phyloP scores from a whole-genome alignment of 2,113 vertebrate genomes.

The Zosterops pallidus region DNA sequence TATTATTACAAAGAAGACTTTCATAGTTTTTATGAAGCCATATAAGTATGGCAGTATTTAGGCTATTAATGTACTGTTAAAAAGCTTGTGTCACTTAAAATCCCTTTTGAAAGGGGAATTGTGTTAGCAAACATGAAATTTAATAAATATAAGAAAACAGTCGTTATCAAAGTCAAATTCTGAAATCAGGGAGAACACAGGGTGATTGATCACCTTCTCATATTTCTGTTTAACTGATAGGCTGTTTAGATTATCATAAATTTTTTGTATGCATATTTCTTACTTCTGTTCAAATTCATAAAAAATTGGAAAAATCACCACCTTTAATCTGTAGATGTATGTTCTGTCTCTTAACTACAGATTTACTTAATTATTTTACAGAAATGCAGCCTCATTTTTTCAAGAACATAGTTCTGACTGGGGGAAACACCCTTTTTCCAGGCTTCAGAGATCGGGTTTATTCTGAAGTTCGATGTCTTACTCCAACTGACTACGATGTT shows the following conservation, averaged over 20 bases:
- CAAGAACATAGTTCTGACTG: slow-evolving; percentile 94
- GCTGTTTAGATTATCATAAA: not conserved
- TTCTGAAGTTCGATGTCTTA: slow-evolving; percentile 90
- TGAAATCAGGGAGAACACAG: not conserved
- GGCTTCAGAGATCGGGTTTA: slow-evolving; percentile 93
- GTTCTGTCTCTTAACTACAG: not conserved
- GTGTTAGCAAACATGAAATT: not conserved
- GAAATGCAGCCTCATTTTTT: slow-evolving; percentile 99
- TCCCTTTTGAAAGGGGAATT: not conserved
- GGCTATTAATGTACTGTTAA: not conserved
- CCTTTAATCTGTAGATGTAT: not conserved
- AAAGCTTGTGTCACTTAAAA: not conserved
- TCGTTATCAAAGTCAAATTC: not conserved
- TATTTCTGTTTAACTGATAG: not conserved
- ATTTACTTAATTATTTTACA: slow-evolving; percentile 61
- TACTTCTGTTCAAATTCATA: not conserved
- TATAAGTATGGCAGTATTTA: not conserved
- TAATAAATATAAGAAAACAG: not conserved
- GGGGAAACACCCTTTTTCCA: slow-evolving; percentile 90
- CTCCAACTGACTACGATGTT: slow-evolving; percentile 90
- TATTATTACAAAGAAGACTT: not conserved
- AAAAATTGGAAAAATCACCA: not conserved
- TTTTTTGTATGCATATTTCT: not conserved
- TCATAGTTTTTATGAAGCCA: not conserved
- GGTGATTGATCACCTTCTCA: not conserved